phyloP scores from a whole-genome alignment of 2,888 invertebrate genomes.

The Volucella inflata region DNA sequence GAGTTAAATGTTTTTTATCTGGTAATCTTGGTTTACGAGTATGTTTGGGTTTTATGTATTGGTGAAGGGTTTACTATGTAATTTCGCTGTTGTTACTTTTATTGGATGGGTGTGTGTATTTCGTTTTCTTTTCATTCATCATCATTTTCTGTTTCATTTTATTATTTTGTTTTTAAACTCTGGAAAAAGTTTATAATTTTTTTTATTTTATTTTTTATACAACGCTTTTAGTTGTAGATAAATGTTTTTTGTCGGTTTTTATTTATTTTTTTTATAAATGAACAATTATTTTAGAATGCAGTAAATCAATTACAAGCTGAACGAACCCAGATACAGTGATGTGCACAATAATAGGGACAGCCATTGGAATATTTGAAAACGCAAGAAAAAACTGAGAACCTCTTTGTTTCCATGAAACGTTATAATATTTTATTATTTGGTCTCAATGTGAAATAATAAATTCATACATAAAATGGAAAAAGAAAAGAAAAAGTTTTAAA shows the following conservation, averaged over 20 bases:
- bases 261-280: neutral
- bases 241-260: neutral
- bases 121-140: slow-evolving; percentile 42
- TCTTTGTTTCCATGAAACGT: too few species aligned
- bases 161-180: neutral
- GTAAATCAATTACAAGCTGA: neutral
- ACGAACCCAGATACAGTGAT: neutral
- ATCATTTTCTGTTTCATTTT: slow-evolving; percentile 33
- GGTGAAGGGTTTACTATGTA: slow-evolving; percentile 34
- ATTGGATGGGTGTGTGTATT: slow-evolving; percentile 14
- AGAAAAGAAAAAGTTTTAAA: too few species aligned
- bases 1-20: slow-evolving; percentile 30
- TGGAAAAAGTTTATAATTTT: neutral
- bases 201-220: slow-evolving; percentile 14
- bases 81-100: neutral
- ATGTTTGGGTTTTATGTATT: slow-evolving; percentile 20
- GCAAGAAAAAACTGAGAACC: too few species aligned
- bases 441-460: too few species aligned
- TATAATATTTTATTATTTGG: too few species aligned
- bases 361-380: too few species aligned
- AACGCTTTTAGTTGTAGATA: slow-evolving; percentile 28
- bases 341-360: too few species aligned
- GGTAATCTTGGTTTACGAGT: slow-evolving; percentile 54
- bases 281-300: neutral
- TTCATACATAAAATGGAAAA: too few species aligned